These are phyloP conservation scores for Drusus annulatus DNA, from an alignment of 1,140 invertebrate species.

Conservation along the genomic window DNA sequence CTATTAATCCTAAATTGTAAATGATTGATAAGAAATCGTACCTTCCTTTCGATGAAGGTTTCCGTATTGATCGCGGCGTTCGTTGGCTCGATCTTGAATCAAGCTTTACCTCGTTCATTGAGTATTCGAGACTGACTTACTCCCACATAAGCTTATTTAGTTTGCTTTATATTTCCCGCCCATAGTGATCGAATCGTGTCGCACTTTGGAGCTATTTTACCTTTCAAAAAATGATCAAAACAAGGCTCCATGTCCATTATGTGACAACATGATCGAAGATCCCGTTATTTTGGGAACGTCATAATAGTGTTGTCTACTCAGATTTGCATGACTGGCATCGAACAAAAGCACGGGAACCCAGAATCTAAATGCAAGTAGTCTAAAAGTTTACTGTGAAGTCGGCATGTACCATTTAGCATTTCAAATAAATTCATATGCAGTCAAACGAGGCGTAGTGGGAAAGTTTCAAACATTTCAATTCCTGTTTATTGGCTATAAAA, in stretches of 20 bases:
- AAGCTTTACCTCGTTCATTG: constrained; percentile 5
- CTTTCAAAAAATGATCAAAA: too few relatives aligned
- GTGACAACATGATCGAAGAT: neutral
- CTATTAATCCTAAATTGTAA: neutral
- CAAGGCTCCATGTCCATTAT: too few relatives aligned
- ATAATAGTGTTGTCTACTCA: neutral
- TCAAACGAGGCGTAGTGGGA: neutral
- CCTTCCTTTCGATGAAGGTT: constrained; percentile 21
- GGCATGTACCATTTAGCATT: too few relatives aligned
- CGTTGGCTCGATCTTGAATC: neutral
- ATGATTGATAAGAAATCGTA: neutral
- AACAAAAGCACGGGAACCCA: neutral
- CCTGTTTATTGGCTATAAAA: constrained; percentile 23
- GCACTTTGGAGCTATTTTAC: neutral
- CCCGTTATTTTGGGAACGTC: neutral
- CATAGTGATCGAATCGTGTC: neutral
- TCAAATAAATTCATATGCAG: too few relatives aligned
- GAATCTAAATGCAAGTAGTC: too few relatives aligned
- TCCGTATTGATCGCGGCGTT: constrained; percentile 2
- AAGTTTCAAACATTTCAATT: neutral
- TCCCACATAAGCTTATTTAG: neutral
- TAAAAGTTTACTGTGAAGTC: too few relatives aligned
- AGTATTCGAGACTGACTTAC: constrained; percentile 5
- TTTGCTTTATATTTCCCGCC: neutral
- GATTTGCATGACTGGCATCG: neutral